phyloP scores from a whole-genome alignment of 2,888 invertebrate species.

The Marronus borbonicus region DNA sequence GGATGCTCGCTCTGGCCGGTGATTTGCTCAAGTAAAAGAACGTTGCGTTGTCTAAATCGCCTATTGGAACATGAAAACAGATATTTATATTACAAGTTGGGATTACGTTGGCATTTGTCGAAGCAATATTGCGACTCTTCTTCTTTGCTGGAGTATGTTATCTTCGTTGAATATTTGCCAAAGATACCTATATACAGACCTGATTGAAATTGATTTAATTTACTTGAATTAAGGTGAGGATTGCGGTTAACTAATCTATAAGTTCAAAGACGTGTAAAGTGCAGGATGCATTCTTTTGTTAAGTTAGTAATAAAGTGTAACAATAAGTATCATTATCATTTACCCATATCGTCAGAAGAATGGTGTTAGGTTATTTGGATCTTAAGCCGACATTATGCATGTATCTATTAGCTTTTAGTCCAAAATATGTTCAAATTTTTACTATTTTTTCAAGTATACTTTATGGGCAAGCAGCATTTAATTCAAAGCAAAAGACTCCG shows the following conservation, averaged over 20 bases:
- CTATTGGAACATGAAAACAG: slow-evolving; percentile 98
- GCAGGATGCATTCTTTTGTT: no score
- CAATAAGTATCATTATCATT: no score
- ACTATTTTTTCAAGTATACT: no score
- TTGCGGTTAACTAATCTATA: neutral
- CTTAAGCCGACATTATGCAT: no score
- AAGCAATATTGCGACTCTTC: slow-evolving; percentile 97
- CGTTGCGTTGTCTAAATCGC: slow-evolving; percentile 94
- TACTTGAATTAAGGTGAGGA: neutral
- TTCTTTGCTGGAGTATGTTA: slow-evolving; percentile 98
- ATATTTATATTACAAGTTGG: slow-evolving; percentile 94
- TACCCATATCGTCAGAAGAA: no score
- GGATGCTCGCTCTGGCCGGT: slow-evolving; percentile 99
- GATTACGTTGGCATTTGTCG: slow-evolving; percentile 93
- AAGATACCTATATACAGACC: slow-evolving; percentile 97
- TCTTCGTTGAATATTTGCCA: slow-evolving; percentile 95
- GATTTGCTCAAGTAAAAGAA: slow-evolving; percentile 95
- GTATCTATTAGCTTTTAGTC: no score
- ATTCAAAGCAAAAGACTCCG: no score
- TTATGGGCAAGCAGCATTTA: no score
- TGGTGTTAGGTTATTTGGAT: no score
- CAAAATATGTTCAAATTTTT: no score
- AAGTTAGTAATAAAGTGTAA: no score
- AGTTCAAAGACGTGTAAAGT: neutral
- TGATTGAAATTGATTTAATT: slow-evolving; percentile 75